Conservation (phyloP, 2,888 invertebrate species). For the Xanthostigma xanthostigma region DNA sequence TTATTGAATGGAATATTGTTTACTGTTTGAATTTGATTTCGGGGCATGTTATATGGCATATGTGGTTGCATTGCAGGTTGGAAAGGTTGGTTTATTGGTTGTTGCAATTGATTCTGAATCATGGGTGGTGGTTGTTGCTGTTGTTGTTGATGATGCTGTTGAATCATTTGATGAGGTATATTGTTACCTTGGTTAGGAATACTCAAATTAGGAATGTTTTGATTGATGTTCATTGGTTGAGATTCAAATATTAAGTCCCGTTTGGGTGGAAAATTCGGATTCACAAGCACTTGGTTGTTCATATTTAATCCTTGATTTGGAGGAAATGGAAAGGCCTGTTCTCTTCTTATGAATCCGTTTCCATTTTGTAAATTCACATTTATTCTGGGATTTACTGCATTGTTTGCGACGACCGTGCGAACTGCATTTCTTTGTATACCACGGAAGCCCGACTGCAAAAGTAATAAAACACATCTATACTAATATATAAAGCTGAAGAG, state of each 20-base stretch:
- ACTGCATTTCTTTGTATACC: neutral
- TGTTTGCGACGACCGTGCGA: neutral
- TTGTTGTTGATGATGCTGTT: slow-evolving; percentile 11
- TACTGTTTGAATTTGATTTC: neutral
- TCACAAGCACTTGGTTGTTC: no score
- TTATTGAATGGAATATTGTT: neutral
- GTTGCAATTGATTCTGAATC: neutral
- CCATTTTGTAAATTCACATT: no score
- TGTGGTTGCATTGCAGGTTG: slow-evolving; percentile 7
- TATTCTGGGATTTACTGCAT: neutral
- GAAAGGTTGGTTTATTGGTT: slow-evolving; percentile 1
- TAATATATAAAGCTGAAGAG: no score
- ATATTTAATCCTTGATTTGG: no score
- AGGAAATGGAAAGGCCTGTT: no score
- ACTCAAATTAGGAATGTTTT: no score
- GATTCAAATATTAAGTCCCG: no score
- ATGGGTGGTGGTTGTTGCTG: slow-evolving; percentile 6
- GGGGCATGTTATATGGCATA: slow-evolving; percentile 4
- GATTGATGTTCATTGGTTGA: no score
- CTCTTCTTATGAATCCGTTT: no score
- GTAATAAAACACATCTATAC: neutral
- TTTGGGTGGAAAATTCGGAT: no score
- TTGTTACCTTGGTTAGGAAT: neutral
- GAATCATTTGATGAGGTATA: neutral
- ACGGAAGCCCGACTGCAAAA: slow-evolving; percentile 2